Percentiles rank a stretch among this genome's conserved stretches.
phyloP scores from a whole-genome alignment of 2,113 vertebrate genomes.

The Microtus ochrogaster region DNA sequence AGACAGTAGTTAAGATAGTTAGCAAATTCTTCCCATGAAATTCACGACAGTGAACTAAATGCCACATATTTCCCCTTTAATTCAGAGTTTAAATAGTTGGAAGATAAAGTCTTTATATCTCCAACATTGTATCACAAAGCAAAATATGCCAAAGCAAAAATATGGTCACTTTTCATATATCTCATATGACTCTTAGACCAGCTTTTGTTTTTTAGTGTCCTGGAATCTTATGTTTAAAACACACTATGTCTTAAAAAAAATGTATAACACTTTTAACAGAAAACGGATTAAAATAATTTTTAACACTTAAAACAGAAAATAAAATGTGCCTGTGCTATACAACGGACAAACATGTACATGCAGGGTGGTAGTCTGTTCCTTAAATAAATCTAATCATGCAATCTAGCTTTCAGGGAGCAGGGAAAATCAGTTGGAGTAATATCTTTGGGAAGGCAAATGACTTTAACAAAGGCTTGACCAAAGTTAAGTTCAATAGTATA shows the following conservation, averaged over 20 bases:
- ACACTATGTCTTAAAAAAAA: constrained; percentile 60
- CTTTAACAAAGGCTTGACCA: not conserved
- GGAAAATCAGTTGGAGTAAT: not conserved
- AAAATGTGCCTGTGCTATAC: constrained; percentile 48
- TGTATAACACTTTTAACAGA: constrained; percentile 31
- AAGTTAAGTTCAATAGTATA: constrained; percentile 51
- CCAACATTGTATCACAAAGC: constrained; percentile 2
- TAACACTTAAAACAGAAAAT: constrained; percentile 39
- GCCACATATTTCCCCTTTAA: not conserved
- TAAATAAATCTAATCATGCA: constrained; percentile 76
- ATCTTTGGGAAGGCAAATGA: constrained; percentile 34
- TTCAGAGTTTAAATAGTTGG: not conserved
- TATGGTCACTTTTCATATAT: constrained; percentile 1
- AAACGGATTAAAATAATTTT: constrained; percentile 63
- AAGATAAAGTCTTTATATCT: not conserved
- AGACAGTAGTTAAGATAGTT: not conserved
- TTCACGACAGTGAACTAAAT: constrained; percentile 24
- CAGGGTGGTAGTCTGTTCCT: constrained; percentile 65
- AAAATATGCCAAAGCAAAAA: not conserved
- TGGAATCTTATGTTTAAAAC: constrained; percentile 43
- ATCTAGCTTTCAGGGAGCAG: constrained; percentile 67
- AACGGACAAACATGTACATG: constrained; percentile 68
- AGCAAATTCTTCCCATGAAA: constrained; percentile 3
- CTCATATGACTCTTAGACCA: constrained; percentile 40
- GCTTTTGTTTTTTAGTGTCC: constrained; percentile 25